Base-by-base conservation (phyloP, 2,113 vertebrate species). In the Brachyistius frenatus region DNA sequence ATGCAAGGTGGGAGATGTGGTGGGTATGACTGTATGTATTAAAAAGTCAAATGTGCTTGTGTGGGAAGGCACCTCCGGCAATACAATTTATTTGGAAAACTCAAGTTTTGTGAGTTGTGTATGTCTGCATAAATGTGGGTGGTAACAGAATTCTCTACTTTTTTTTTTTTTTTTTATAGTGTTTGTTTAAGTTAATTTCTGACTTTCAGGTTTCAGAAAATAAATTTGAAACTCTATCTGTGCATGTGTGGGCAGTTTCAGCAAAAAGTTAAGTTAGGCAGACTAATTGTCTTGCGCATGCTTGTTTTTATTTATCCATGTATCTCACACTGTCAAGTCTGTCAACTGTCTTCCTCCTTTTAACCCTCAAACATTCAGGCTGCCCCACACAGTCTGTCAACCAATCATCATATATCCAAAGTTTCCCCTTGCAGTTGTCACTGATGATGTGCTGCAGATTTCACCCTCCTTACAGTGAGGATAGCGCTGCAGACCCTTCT, bases 11-110 rank as follows among this genome's bases (percentile, higher is more conserved):
- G 53, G 41, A 75, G 66, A 78, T 13, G 39, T 72, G 47, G 60
- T 63, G 32, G 30, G 50, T 73, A 68, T 77, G 58, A 73, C 60
- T 63, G 49, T 32, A 61, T 74, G 57, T 67, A 39, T 77, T 60
- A 36, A 73, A 75, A 69, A 73, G 74, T 80, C 61, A 81, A 77
- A 39, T 61, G 32, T 52, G 46, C 39, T 55, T 77, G 68, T 30
- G 80, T 73, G 68, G 67, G 85, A 76, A 35, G 64, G 57, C 57
- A 36, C 66, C 70, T 79, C 62, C 11, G 50, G 66, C 56, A 3
- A 23, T 66, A 4, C 31, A 47, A 8, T 64, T 66, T 73, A 9
- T 63, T 50, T 46, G 16, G 41, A 54, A 66, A 76, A 50, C 33
- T 52, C 2, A 30, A 37, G 41, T 68, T 66, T 70, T 66, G 52